Evolutionary conservation across 2,797 vertebrate species (phyloP), one percentile per base, ranked within the genome.

Genomic region (Gymnothorax reevesii): DNA sequence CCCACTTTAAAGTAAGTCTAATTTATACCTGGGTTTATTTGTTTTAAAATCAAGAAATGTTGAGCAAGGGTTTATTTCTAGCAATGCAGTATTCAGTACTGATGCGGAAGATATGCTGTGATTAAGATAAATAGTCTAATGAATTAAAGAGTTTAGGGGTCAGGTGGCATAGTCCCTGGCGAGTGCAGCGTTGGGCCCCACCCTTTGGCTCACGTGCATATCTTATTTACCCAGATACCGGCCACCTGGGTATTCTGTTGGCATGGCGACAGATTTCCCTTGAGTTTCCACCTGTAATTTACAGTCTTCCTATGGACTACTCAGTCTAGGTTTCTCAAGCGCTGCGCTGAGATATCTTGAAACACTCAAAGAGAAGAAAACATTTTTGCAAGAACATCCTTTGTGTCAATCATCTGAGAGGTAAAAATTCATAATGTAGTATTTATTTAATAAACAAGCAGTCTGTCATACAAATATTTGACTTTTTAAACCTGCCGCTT

Each of bases 251-350:
- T 55, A 33, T 75, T 54, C 54, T 20, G 75, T 60, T 75, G 80
- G 86, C 86, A 87, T 87, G 64, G 64, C 66, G 71, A 87, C 86
- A 42, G 13, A 20, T 73, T 22, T 55, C 82, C 86, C 71, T 66
- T n/a, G 17, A 83, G 13, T 9, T 57, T 86, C 62, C 77, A 27
- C 22, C 75, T 59, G 77, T 54, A 20, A 66, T n/a, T n/a, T 82
- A 75, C 13, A 15, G 54, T 82, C 33, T 57, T 57, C 79, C 79
- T 82, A 17, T 22, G 3, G 42, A 8, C 79, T 82, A 55, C 9
- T 22, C 22, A n/a, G 17, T 82, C 57, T 82, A 82, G 52, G 2
- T 12, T 57, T 22, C 62, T n/a, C 62, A 66, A 66, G 5, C 77
- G 25, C 22, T 62, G 71, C 84, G 60, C n/a, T 66, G 8, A 25